A percentile compares a stretch with the other conserved stretches of the same genome.
Conservation (phyloP, 2,888 invertebrate species). For the Pharmacophagus antenor region DNA sequence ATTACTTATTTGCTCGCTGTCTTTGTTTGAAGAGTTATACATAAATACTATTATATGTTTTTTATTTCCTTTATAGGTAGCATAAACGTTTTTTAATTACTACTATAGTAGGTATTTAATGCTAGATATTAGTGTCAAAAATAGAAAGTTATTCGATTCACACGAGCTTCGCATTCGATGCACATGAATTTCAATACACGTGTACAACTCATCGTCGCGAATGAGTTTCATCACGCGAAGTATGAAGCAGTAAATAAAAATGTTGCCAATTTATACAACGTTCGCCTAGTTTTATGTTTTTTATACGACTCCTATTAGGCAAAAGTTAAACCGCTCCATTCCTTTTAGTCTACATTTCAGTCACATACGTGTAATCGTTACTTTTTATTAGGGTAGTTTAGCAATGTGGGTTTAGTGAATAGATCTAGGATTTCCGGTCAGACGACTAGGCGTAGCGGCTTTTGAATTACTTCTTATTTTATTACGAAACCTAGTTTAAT, state of each 20-base stretch:
- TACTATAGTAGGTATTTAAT: not conserved
- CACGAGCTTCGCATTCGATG: slow-evolving; percentile 44
- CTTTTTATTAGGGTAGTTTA: slow-evolving; percentile 12
- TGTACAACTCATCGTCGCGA: slow-evolving; percentile 41
- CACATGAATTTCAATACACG: slow-evolving; percentile 49
- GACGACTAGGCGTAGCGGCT: slow-evolving; percentile 13
- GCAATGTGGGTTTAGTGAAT: slow-evolving; percentile 9
- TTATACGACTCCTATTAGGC: not conserved
- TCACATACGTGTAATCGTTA: slow-evolving; percentile 15
- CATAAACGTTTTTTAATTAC: not conserved
- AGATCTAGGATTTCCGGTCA: slow-evolving; percentile 20
- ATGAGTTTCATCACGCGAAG: slow-evolving; percentile 40
- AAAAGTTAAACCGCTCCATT: not conserved
- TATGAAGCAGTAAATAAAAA: slow-evolving; percentile 3
- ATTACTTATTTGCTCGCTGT: slow-evolving; percentile 17
- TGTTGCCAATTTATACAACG: slow-evolving; percentile 8
- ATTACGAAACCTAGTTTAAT: slow-evolving; percentile 11
- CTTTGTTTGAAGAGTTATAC: not conserved
- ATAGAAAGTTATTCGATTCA: slow-evolving; percentile 60
- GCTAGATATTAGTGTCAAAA: slow-evolving; percentile 36
- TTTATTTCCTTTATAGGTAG: not conserved
- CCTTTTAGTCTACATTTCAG: not conserved
- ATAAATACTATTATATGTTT: not conserved
- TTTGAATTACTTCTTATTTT: slow-evolving; percentile 18
- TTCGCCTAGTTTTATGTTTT: slow-evolving; percentile 10